Conservation (phyloP, 2,797 vertebrate genomes). For the Micromesistius poutassou region DNA sequence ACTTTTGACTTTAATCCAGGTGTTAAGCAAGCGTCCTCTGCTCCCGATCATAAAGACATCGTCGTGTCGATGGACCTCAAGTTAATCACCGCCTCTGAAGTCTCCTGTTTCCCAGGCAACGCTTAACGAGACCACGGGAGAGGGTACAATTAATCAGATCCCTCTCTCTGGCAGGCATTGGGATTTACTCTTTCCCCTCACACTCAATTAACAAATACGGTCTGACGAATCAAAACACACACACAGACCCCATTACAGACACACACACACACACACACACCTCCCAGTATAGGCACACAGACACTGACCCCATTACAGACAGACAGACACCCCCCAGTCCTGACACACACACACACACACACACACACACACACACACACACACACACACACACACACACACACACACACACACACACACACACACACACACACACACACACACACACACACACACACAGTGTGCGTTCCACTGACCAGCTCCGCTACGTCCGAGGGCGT, state of each 20-base stretch:
- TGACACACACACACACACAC: background rate
- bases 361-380: background rate
- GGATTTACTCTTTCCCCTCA: background rate
- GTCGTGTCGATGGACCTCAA: background rate
- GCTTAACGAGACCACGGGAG: background rate
- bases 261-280: background rate
- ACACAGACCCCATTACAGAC: background rate
- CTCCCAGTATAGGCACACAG: too few species aligned
- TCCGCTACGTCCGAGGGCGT: slow-evolving; percentile 96
- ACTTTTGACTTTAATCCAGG: background rate
- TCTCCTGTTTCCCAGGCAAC: background rate
- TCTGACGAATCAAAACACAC: background rate
- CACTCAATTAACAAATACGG: background rate
- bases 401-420: background rate
- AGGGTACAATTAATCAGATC: background rate
- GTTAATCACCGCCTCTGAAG: background rate
- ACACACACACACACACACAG: background rate
- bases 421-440: background rate
- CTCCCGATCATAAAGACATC: background rate
- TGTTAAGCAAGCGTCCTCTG: background rate
- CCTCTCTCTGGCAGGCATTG: background rate
- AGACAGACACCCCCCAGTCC: background rate
- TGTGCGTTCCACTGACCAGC: slow-evolving; percentile 62
- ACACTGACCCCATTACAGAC: too few species aligned
- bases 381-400: background rate